Base-by-base conservation (phyloP, 1,140 invertebrate species). In the Trichonephila inaurata region DNA sequence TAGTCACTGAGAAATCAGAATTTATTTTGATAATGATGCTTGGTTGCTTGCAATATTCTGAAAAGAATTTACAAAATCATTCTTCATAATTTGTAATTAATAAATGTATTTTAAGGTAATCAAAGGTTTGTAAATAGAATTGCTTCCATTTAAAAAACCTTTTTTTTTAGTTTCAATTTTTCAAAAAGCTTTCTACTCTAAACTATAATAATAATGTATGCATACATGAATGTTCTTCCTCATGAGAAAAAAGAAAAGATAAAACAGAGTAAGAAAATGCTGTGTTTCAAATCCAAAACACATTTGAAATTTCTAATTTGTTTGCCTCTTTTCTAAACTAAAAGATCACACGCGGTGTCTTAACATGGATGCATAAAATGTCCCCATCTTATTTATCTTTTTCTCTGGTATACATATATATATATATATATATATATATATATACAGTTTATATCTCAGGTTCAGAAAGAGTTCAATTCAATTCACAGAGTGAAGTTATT, bases 331-430 rank as follows among this genome's bases (percentile, higher is more conserved):
- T 69, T 77, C 6, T 77, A 18, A 77, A 28, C 12, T 6, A 18
- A 8, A 40, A 18, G 0, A 24, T 40, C 28, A 8, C 28, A 18
- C 33, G 18, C 5, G 33, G 0, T 10, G 28, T 77, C 28, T 77
- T 77, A 77, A 77, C 72, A 77, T 28, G 18, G 18, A 14, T 77
- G 72, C 33, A 77, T 77, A 77, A n/a, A n/a, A 77, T 77, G 28
- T 77, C 33, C 18, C 33, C 33, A 16, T 77, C 28, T 28, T 40
- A 77, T 40, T 4, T 77, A 33, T 77, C 72, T 40, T 28, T 60
- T 21, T 24, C 24, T 85, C 58, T 21, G 10, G 83, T 85, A 61
- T n/a, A n/a, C n/a, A n/a, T n/a, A n/a, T n/a, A n/a, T n/a, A n/a
- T n/a, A n/a, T n/a, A n/a, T n/a, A n/a, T 4, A 2, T 4, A 44